phyloP scores from a whole-genome alignment of 2,888 invertebrate genomes.

The Rosalia funebris region DNA sequence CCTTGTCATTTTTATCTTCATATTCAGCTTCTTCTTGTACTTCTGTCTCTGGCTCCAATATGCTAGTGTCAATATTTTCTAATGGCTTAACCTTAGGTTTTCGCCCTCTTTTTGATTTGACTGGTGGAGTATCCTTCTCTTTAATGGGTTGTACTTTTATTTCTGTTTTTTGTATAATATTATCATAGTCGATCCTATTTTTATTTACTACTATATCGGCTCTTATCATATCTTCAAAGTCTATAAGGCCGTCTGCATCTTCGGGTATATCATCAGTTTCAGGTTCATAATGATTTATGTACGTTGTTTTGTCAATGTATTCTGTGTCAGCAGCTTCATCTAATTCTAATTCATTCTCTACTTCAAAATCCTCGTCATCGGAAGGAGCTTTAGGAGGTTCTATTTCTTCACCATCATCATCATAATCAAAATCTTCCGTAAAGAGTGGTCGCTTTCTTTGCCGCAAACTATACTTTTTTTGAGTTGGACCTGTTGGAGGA shows the following conservation, averaged over 20 bases:
- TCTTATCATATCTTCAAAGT: constrained; percentile 57
- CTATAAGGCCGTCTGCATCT: constrained; percentile 49
- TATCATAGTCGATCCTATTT: constrained; percentile 54
- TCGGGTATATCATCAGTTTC: constrained; percentile 31
- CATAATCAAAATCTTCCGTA: constrained; percentile 65
- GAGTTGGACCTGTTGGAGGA: constrained; percentile 40
- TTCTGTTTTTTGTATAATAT: constrained; percentile 52
- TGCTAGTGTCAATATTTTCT: constrained; percentile 39
- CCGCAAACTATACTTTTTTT: constrained; percentile 55
- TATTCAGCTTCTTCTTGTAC: constrained; percentile 34
- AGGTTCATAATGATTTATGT: constrained; percentile 30
- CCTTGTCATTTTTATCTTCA: constrained; percentile 35
- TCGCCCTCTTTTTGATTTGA: constrained; percentile 34
- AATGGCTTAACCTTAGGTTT: constrained; percentile 37
- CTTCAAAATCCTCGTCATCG: constrained; percentile 53
- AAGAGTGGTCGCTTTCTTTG: constrained; percentile 50
- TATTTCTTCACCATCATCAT: constrained; percentile 61
- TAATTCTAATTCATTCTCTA: constrained; percentile 42
- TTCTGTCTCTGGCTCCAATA: constrained; percentile 38
- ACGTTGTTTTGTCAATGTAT: constrained; percentile 25
- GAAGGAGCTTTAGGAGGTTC: constrained; percentile 40
- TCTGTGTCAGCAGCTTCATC: constrained; percentile 29
- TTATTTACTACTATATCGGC: constrained; percentile 57
- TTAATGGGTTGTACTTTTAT: constrained; percentile 45
- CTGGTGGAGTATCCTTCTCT: constrained; percentile 17